Conservation (phyloP, 2,888 invertebrate species). For the Idaea straminata region DNA sequence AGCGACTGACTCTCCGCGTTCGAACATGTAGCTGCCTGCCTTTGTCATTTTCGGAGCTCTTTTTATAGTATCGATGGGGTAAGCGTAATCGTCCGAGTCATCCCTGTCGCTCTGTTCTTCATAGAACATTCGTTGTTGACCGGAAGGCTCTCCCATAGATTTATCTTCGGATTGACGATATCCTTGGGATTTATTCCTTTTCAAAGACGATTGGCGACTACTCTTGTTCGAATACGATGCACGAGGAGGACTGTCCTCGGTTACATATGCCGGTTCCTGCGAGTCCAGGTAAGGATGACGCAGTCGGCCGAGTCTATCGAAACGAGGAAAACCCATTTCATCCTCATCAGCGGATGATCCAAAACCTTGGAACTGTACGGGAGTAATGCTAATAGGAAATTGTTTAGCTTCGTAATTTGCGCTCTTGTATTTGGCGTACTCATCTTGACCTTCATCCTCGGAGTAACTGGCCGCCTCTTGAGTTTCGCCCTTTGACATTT, state of each 20-base stretch:
- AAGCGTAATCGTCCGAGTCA: constrained; percentile 75
- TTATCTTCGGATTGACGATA: constrained; percentile 65
- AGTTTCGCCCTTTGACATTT: constrained; percentile 77
- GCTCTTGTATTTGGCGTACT: constrained; percentile 69
- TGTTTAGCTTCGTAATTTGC: constrained; percentile 66
- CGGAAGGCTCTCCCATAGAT: constrained; percentile 58
- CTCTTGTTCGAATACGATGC: constrained; percentile 70
- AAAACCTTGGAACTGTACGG: constrained; percentile 80
- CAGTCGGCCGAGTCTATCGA: constrained; percentile 80
- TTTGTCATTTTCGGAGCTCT: constrained; percentile 71
- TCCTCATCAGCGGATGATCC: constrained; percentile 83
- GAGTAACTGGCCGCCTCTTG: constrained; percentile 71
- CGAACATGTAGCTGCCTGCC: constrained; percentile 65
- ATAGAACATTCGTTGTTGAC: constrained; percentile 57
- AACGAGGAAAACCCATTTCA: constrained; percentile 83
- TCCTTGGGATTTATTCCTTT: constrained; percentile 59
- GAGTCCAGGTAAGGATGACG: constrained; percentile 76
- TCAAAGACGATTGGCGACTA: constrained; percentile 74
- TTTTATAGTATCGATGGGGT: constrained; percentile 75
- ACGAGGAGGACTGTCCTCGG: constrained; percentile 75
- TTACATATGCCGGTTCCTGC: constrained; percentile 68
- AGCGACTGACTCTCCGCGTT: constrained; percentile 67
- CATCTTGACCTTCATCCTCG: constrained; percentile 78
- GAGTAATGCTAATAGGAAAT: constrained; percentile 70
- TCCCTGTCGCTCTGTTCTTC: constrained; percentile 71